Base-by-base conservation (phyloP, 2,797 vertebrate genomes). In the Oophaga sylvatica region DNA sequence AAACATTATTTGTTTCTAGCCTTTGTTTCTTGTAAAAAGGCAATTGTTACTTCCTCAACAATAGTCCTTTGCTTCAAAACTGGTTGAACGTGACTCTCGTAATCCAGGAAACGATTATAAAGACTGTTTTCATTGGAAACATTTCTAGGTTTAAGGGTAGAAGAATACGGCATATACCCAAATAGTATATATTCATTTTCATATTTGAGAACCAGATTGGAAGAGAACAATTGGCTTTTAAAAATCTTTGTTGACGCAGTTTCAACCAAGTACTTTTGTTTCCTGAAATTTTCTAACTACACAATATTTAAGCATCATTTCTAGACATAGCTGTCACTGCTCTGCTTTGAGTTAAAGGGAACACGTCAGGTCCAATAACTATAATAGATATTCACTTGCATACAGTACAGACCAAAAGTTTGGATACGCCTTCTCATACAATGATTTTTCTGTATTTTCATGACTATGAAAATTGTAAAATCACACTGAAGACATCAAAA, bases 21-120 rank as follows among this genome's bases (percentile, higher is more conserved):
- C 53, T 31, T 19, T 78, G 15, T n/a, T 1, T 62, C 17, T 2
- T 41, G 59, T 63, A 80, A 63, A 31, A 41, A 41, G 35, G 12
- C 57, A 80, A 60, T 35, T 62, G 59, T 63, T 41, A 41, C 78
- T 80, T 63, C 19, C 60, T 41, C 48, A 80, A 80, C 76, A 29
- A 57, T 41, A 35, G 12, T 20, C 45, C 13, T 63, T 63, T 20
- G 59, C 78, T 80, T 31, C 78, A 63, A 63, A 80, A 62, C 57
- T 35, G 59, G 29, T 80, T 62, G 57, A 80, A 41, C 59, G 2
- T 22, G 59, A 62, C 31, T 80, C 31, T 41, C 13, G 31, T 62
- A 62, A 63, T 80, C 10, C 29, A 80, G 59, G 17, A 62, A 35
- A 62, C 13, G 22, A 35, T 59, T 79, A 35, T 10, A 63, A 80